Percentiles rank a stretch among this genome's conserved stretches.
These are phyloP conservation scores for Nycticorax nycticorax DNA, from an alignment of 2,113 vertebrate genomes.

Conservation along the genomic window DNA sequence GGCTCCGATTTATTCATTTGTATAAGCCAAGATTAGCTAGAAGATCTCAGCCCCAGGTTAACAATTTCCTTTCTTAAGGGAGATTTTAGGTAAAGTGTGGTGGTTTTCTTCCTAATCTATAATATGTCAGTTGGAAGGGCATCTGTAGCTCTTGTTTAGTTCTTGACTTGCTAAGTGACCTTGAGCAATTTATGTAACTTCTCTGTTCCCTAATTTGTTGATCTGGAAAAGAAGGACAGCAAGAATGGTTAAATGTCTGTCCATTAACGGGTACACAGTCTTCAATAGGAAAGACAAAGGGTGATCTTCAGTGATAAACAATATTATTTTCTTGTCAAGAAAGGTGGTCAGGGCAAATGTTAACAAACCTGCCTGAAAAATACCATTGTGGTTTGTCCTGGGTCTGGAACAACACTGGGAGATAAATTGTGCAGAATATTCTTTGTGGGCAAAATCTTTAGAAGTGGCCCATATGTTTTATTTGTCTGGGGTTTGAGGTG, in stretches of 20 bases:
- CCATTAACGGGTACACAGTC: not conserved
- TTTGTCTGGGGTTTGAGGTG: not conserved
- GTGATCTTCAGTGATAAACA: not conserved
- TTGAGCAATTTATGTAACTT: not conserved
- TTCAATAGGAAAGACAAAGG: not conserved
- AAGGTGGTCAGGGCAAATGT: not conserved
- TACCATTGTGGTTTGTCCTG: not conserved
- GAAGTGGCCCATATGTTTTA: not conserved
- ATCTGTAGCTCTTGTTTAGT: not conserved
- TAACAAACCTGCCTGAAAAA: not conserved
- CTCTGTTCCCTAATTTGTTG: not conserved
- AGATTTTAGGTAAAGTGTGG: not conserved
- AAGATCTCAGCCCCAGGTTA: not conserved
- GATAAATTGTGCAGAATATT: not conserved
- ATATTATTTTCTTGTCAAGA: not conserved
- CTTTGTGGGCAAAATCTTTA: not conserved
- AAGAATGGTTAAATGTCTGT: not conserved
- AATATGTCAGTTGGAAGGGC: not conserved
- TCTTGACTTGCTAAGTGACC: not conserved
- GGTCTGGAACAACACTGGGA: not conserved
- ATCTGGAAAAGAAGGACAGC: not conserved
- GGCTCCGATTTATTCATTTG: not conserved
- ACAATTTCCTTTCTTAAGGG: not conserved
- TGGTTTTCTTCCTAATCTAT: not conserved
- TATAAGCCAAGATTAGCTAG: not conserved